These are phyloP conservation scores for Lepus europaeus DNA, from an alignment of 2,113 vertebrate genomes.

Conservation along the genomic window DNA sequence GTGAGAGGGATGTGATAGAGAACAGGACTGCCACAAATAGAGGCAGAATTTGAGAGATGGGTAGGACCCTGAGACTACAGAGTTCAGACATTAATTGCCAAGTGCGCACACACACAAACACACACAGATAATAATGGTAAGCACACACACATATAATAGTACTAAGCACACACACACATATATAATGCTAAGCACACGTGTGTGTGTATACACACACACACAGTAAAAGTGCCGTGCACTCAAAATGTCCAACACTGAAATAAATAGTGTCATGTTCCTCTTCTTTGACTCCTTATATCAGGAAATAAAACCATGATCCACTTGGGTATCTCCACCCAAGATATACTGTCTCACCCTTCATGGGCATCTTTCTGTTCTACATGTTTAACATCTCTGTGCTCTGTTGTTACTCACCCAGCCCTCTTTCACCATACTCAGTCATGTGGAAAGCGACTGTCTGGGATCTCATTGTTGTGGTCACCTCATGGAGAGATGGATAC, in stretches of 20 bases:
- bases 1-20: neutral
- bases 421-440: neutral
- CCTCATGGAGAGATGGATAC: neutral
- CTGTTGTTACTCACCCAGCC: neutral
- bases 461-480: neutral
- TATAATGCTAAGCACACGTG: too few relatives aligned
- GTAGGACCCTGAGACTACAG: neutral
- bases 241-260: neutral
- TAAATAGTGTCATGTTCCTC: neutral
- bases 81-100: too few relatives aligned
- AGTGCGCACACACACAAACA: too few relatives aligned
- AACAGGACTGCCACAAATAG: too few relatives aligned
- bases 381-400: neutral
- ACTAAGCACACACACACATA: too few relatives aligned
- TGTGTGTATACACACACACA: too few relatives aligned
- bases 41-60: neutral
- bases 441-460: neutral
- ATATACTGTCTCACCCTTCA: accelerated
- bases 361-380: neutral
- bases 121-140: too few relatives aligned
- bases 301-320: neutral
- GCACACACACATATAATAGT: too few relatives aligned
- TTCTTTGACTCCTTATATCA: neutral
- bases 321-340: neutral
- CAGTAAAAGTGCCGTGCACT: too few relatives aligned